Percentiles rank a stretch among this genome's conserved stretches.
phyloP scores from a whole-genome alignment of 1,140 invertebrate genomes.

The Drosophila trapezifrons region DNA sequence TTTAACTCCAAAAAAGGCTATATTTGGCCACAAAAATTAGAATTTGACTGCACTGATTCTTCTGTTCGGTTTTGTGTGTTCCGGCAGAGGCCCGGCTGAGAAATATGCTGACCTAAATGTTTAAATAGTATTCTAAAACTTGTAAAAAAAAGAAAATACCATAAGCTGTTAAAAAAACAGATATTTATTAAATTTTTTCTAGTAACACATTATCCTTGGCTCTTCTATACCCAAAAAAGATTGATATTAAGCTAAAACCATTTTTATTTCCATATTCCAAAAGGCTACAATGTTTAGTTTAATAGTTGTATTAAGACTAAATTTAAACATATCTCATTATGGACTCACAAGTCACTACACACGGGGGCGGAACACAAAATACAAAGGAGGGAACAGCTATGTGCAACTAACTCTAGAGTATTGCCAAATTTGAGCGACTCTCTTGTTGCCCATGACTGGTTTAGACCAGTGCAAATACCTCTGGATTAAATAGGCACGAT shows the following conservation, averaged over 20 bases:
- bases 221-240: too few species aligned
- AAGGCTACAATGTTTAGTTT: background rate
- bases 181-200: too few species aligned
- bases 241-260: too few species aligned
- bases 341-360: background rate
- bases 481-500: constrained; percentile 14
- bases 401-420: constrained; percentile 4
- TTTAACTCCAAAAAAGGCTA: too few species aligned
- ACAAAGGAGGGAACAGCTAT: background rate
- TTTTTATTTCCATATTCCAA: too few species aligned
- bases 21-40: too few species aligned
- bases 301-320: background rate
- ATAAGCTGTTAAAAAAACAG: background rate
- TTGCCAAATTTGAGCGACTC: constrained; percentile 13
- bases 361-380: background rate
- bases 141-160: background rate
- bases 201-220: too few species aligned
- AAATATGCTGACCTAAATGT: too few species aligned
- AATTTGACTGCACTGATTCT: too few species aligned
- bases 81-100: too few species aligned
- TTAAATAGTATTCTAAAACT: too few species aligned
- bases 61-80: too few species aligned
- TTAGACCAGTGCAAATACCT: constrained; percentile 10
- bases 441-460: constrained; percentile 13
- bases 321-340: background rate